Percentiles rank a stretch among this genome's conserved stretches.
phyloP scores from a whole-genome alignment of 2,113 vertebrate species.

The Python bivittatus region DNA sequence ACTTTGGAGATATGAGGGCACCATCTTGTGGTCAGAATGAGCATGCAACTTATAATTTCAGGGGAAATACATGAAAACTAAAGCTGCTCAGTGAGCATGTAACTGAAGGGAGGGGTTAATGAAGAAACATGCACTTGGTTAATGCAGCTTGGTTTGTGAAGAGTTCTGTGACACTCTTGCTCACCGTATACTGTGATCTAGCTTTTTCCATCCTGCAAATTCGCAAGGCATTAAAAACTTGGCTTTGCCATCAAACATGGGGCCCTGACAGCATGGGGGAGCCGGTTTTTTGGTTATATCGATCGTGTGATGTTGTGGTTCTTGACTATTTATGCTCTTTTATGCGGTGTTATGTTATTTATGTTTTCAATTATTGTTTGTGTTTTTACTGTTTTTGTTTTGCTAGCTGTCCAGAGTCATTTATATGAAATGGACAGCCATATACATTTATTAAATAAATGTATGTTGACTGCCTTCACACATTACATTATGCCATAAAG shows the following conservation, averaged over 20 bases:
- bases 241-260: background rate
- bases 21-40: slow-evolving; percentile 48
- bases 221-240: background rate
- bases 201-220: background rate
- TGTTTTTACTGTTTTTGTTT: background rate
- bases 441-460: background rate
- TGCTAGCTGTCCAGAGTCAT: background rate
- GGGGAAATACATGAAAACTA: background rate
- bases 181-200: background rate
- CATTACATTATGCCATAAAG: background rate
- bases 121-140: fast-evolving
- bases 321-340: background rate
- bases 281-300: background rate
- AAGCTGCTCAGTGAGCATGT: background rate
- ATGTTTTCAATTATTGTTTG: background rate
- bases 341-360: background rate
- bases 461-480: background rate
- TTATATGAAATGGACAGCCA: background rate
- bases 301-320: background rate
- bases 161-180: background rate
- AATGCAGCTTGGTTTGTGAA: background rate
- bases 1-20: slow-evolving; percentile 17
- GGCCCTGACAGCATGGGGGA: background rate
- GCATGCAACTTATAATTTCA: background rate
- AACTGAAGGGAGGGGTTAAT: background rate